Base-by-base conservation (phyloP, 2,113 vertebrate species). In the Brachirus orientalis region DNA sequence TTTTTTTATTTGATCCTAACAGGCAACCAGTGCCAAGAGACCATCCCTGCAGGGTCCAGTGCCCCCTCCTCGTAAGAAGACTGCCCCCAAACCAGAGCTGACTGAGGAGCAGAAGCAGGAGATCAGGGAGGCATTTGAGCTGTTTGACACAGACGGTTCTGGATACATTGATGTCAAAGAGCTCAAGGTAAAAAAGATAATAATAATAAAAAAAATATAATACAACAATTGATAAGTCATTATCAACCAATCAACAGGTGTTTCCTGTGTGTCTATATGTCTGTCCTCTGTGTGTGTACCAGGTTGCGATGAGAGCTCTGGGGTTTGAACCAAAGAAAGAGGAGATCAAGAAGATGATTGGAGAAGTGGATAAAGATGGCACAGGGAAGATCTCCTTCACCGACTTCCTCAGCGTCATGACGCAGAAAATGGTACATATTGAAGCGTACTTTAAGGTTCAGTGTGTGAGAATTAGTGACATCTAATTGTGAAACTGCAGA, bases 281-380 rank as follows among this genome's bases (percentile, higher is more conserved):
- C 16, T 7, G 4, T 36, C 0, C 8, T 10, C 78, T 37, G 28
- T 54, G 16, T 14, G 2, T 36, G 4, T 37, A 16, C 52, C 28
- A 98, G 94, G 97, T 98, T 46, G 95, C 96, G 19, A 95, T 99
- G 97, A 90, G 96, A 84, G 96, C 97, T 0, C 89, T 99, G 53
- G 97, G 96, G 1, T 98, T 98, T 71, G 97, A 99, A 61, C 97
- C 97, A 14, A 95, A 94, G 76, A 98, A 96, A 65, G 97, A 98
- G 59, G 97, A 99, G 80, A 94, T 98, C 75, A 98, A 96, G 90
- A 96, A 94, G 86, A 97, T 97, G 90, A 93, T 95, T 13, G 72
- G 91, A 1, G 96, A 98, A 35, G 94, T 97, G 2, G 95, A 98
- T 85, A 96, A 95, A 53, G 95, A 96, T 3, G 93, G 93, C 40